Evolutionary conservation across 2,888 invertebrate species (phyloP).

Genomic region (Rhagonycha fulva): DNA sequence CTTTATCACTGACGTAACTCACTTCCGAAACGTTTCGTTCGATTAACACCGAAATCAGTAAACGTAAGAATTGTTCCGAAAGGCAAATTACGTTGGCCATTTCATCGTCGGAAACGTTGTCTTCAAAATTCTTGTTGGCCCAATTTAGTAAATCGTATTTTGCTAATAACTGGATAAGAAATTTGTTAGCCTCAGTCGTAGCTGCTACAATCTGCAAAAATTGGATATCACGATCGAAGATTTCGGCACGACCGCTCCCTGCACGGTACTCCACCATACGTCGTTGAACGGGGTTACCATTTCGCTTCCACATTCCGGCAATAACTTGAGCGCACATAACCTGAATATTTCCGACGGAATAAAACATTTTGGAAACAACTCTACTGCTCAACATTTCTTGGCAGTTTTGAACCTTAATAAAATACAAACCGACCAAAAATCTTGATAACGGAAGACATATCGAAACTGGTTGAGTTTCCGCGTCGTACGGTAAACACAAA

Average conservation of each 20-base stretch:
- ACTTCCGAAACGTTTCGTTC: slow-evolving; percentile 77
- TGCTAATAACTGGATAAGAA: slow-evolving; percentile 88
- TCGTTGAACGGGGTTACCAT: slow-evolving; percentile 95
- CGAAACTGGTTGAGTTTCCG: slow-evolving; percentile 83
- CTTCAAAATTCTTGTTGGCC: slow-evolving; percentile 73
- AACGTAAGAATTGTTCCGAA: slow-evolving; percentile 88
- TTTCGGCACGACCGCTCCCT: slow-evolving; percentile 91
- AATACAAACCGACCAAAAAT: slow-evolving; percentile 86
- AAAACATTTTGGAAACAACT: slow-evolving; percentile 80
- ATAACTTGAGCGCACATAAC: slow-evolving; percentile 89
- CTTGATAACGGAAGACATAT: slow-evolving; percentile 94
- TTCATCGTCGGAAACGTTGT: slow-evolving; percentile 77
- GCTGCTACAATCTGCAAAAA: slow-evolving; percentile 87
- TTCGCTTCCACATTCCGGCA: slow-evolving; percentile 97
- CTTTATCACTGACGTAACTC: slow-evolving; percentile 77
- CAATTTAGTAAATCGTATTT: slow-evolving; percentile 88
- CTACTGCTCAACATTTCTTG: slow-evolving; percentile 74
- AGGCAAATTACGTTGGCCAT: slow-evolving; percentile 83
- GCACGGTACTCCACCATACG: slow-evolving; percentile 96
- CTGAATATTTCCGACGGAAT: slow-evolving; percentile 86
- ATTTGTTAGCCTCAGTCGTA: slow-evolving; percentile 87
- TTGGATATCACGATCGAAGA: slow-evolving; percentile 91
- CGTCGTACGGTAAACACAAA: slow-evolving; percentile 87
- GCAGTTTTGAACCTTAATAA: slow-evolving; percentile 72
- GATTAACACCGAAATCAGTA: slow-evolving; percentile 79